phyloP scores from a whole-genome alignment of 2,888 invertebrate genomes.

The Trichogramma dendrolimi region DNA sequence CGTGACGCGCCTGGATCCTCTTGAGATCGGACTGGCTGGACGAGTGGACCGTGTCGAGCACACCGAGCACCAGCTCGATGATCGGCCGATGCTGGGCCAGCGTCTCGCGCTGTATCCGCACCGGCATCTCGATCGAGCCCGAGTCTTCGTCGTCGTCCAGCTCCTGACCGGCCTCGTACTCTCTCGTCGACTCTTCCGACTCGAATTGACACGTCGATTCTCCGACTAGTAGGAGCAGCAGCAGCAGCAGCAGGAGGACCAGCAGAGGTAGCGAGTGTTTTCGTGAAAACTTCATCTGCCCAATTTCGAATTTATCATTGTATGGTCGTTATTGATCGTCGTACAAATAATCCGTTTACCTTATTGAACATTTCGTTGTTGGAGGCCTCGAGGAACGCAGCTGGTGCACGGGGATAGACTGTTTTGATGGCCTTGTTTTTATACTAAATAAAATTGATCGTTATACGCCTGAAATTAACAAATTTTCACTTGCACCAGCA shows the following conservation, averaged over 20 bases:
- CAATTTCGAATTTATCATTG: background rate
- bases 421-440: background rate
- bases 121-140: slow-evolving; percentile 36
- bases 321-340: background rate
- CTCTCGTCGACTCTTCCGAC: background rate
- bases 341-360: background rate
- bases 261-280: too few relatives aligned
- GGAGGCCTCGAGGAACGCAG: too few relatives aligned
- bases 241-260: background rate
- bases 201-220: background rate
- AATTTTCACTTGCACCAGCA: background rate
- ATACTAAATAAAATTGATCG: background rate
- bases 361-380: background rate
- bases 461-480: background rate
- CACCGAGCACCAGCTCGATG: slow-evolving; percentile 37
- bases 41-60: slow-evolving; percentile 37
- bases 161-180: background rate
- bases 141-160: slow-evolving; percentile 7
- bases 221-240: background rate
- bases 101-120: slow-evolving; percentile 5
- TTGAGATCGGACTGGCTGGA: slow-evolving; percentile 32
- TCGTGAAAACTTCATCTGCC: background rate
- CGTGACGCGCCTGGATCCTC: slow-evolving; percentile 17
- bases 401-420: too few relatives aligned
- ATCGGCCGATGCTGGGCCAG: slow-evolving; percentile 34